Evolutionary conservation across 1,140 invertebrate genomes (phyloP).

Genomic region (Trichonephila clavata): DNA sequence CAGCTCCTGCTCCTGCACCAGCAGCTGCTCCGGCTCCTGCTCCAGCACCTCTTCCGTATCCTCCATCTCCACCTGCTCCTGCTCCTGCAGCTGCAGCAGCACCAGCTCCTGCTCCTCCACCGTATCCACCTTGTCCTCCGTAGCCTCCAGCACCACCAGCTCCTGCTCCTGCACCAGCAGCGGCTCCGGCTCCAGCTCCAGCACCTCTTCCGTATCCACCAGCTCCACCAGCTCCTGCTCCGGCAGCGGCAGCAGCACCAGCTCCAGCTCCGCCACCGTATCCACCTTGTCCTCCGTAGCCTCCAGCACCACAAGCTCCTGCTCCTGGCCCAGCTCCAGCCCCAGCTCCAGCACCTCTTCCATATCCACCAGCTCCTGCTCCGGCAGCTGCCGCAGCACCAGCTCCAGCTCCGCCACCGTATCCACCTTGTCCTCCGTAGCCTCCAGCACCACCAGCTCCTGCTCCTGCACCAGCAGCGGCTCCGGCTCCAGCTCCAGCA

Average conservation of each 20-base stretch:
- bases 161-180: neutral
- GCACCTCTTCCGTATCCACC: neutral
- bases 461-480: too few species aligned
- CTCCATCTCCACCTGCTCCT: neutral
- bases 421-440: neutral
- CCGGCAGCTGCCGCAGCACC: too few species aligned
- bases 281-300: neutral
- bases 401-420: too few species aligned
- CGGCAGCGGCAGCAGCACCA: too few species aligned
- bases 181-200: neutral
- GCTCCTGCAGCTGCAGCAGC: neutral
- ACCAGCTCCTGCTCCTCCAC: neutral
- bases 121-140: neutral
- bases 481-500: neutral
- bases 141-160: neutral
- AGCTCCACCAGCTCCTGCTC: neutral
- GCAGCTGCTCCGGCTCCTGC: neutral
- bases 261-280: neutral
- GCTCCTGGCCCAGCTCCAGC: neutral
- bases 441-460: neutral
- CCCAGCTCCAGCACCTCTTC: neutral
- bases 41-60: neutral
- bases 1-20: neutral
- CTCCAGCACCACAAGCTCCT: neutral
- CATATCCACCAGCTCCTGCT: neutral